Conservation (phyloP, 2,888 invertebrate species). For the Tinea semifulvella region DNA sequence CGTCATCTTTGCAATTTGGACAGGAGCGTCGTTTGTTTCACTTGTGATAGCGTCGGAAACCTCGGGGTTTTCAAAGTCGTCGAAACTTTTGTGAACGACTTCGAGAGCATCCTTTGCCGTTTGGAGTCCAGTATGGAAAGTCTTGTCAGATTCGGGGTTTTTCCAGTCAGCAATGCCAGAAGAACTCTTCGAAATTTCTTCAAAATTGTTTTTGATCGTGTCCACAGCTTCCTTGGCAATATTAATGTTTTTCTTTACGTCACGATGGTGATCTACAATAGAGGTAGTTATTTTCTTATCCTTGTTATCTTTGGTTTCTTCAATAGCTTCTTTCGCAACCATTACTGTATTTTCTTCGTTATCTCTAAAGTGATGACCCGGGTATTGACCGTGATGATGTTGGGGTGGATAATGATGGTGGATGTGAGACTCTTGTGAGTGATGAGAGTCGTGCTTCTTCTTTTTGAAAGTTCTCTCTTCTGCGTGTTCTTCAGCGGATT, state of each 20-base stretch:
- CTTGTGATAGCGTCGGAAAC: neutral
- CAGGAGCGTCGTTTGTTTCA: neutral
- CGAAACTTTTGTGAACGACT: slow-evolving; percentile 12
- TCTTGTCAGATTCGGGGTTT: slow-evolving; percentile 30
- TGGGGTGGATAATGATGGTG: neutral
- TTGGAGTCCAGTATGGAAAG: slow-evolving; percentile 27
- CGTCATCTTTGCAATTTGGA: neutral
- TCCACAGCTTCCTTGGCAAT: slow-evolving; percentile 53
- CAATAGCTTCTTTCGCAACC: slow-evolving; percentile 1
- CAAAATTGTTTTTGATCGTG: slow-evolving; percentile 39
- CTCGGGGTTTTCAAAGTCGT: neutral
- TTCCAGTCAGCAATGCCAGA: slow-evolving; percentile 21
- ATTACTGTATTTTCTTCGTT: neutral
- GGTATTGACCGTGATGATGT: neutral
- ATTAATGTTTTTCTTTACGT: slow-evolving; percentile 43
- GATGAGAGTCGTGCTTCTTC: neutral
- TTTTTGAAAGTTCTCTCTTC: neutral
- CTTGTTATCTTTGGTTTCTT: slow-evolving; percentile 35
- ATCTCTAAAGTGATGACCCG: neutral
- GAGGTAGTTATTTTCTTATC: slow-evolving; percentile 17
- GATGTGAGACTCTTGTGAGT: neutral
- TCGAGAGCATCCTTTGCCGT: slow-evolving; percentile 40
- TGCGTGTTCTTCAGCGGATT: neutral
- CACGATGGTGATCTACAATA: slow-evolving; percentile 17
- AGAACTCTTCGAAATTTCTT: slow-evolving; percentile 30